phyloP scores from a whole-genome alignment of 2,797 vertebrate species.

The Ispidina lecontei region DNA sequence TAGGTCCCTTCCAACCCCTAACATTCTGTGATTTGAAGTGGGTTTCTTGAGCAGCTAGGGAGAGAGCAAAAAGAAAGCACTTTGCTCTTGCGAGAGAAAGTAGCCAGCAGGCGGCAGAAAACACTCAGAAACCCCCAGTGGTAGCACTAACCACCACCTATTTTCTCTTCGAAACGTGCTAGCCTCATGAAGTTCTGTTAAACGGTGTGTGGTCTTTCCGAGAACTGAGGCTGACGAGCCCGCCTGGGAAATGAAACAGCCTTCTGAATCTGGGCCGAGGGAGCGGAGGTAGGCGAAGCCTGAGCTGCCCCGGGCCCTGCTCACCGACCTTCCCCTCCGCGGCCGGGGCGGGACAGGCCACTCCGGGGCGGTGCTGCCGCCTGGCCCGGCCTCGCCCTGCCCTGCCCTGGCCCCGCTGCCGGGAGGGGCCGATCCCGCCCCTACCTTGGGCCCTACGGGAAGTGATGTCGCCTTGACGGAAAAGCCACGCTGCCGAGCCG shows the following conservation, averaged over 20 bases:
- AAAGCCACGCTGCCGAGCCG: constrained; percentile 45
- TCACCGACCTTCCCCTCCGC: neutral
- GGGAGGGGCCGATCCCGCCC: neutral
- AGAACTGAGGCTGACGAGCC: neutral
- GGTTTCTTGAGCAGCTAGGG: neutral
- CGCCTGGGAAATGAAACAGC: accelerated
- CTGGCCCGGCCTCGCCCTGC: neutral
- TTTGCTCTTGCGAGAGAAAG: neutral
- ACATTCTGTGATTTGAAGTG: neutral
- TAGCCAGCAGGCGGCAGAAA: neutral
- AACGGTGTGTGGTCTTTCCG: neutral
- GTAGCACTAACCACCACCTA: neutral
- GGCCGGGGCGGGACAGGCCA: neutral
- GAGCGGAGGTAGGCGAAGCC: neutral
- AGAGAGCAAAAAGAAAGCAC: neutral
- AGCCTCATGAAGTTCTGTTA: accelerated
- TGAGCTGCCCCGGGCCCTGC: neutral
- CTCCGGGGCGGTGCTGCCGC: neutral
- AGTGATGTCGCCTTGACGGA: constrained; percentile 76
- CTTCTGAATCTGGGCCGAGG: accelerated
- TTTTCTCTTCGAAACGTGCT: neutral
- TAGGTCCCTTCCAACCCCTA: too few species aligned
- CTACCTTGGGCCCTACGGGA: constrained; percentile 67
- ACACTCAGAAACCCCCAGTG: neutral
- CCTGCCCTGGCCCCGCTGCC: neutral